Evolutionary conservation across 2,888 invertebrate genomes (phyloP), one percentile per base, ranked within the genome.

Genomic region (Tribolium freemani): DNA sequence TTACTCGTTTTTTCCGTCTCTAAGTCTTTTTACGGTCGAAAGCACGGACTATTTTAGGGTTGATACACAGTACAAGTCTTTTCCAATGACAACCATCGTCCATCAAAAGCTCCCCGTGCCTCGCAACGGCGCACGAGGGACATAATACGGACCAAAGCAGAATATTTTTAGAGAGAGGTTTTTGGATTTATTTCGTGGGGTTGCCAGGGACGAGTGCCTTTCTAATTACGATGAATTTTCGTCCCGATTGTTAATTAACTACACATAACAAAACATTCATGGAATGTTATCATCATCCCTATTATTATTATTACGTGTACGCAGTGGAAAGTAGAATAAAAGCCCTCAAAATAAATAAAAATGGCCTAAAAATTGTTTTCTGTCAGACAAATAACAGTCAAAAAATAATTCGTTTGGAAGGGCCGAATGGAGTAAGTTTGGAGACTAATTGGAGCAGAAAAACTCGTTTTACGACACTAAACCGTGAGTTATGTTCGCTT

Each of bases 11-110:
- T 56, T 46, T 66, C n/a, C 9, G 44, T 20, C 38, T 54, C 45
- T 68, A 67, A 69, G 72, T 78, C 77, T 78, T 81, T 79, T 79
- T 79, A 80, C 78, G 80, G 79, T 77, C 79, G 79, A 74, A 76
- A 71, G 78, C 77, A n/a, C 11, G 71, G 72, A 72, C 79, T 81
- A 81, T 80, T 83, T 82, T 81, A 77, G 80, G 83, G 81, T 78
- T 83, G 83, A 83, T 82, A 80, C 82, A 83, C 76, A 53, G 81
- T 79, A 79, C 79, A 74, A 79, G 81, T 82, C 82, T 66, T 71
- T 74, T 50, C 67, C 74, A 79, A 76, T 81, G 83, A 83, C 83
- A 81, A 75, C 72, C 31, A 75, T 74, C 79, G 80, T 83, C 78
- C 77, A 79, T 83, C 83, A 81, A 78, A 76, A 45, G 46, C 30